phyloP scores from a whole-genome alignment of 2,113 vertebrate genomes.

The Atherinomorus stipes region DNA sequence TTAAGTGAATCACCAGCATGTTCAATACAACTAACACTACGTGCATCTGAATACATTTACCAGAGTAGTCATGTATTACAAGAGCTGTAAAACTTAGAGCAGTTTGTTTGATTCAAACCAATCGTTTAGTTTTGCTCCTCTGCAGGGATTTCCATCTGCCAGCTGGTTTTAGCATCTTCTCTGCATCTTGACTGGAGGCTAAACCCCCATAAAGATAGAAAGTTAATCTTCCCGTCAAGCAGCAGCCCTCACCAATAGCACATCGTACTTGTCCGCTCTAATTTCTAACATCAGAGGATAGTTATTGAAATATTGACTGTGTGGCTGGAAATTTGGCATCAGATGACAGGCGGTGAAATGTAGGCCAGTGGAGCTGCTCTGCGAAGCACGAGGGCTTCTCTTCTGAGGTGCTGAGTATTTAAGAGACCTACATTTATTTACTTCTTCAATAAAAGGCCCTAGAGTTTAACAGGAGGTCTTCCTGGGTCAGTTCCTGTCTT shows the following conservation, averaged over 20 bases:
- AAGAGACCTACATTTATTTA: constrained; percentile 45
- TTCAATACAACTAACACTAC: not conserved
- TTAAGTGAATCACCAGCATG: constrained; percentile 1
- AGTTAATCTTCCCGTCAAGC: constrained; percentile 32
- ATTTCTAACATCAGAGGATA: constrained; percentile 33
- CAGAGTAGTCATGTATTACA: not conserved
- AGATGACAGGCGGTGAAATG: constrained; percentile 65
- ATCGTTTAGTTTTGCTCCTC: constrained; percentile 37
- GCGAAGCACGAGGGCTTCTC: constrained; percentile 22
- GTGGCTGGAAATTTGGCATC: constrained; percentile 67
- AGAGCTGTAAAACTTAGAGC: not conserved
- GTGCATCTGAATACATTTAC: not conserved
- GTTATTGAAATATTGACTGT: constrained; percentile 65
- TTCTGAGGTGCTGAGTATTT: constrained; percentile 18
- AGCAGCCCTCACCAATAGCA: constrained; percentile 2
- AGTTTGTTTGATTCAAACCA: constrained; percentile 26
- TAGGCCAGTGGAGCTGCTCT: constrained; percentile 60
- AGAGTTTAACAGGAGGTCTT: constrained; percentile 2
- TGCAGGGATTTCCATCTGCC: constrained; percentile 14
- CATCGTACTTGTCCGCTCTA: constrained; percentile 14
- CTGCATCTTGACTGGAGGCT: constrained; percentile 19
- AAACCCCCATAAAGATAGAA: constrained; percentile 4
- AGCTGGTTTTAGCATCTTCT: constrained; percentile 16
- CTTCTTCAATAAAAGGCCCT: constrained; percentile 35
- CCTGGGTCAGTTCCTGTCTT: not conserved